phyloP scores from a whole-genome alignment of 2,888 invertebrate genomes.

The Lithophane socia region DNA sequence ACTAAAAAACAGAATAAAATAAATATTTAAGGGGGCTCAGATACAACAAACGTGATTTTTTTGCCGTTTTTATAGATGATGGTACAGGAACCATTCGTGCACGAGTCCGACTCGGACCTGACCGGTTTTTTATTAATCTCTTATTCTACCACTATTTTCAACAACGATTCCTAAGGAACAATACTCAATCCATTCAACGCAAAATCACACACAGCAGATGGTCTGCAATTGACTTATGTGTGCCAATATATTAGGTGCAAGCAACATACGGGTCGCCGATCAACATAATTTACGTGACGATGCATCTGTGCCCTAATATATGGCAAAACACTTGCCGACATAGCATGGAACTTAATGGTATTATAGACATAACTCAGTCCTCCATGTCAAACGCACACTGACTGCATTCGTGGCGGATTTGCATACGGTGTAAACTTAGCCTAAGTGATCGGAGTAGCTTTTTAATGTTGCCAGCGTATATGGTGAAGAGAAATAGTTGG shows the following conservation, averaged over 20 bases:
- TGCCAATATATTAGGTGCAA: slow-evolving; percentile 60
- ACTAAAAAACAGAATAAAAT: no score
- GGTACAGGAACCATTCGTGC: no score
- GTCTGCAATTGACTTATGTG: slow-evolving; percentile 57
- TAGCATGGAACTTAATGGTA: slow-evolving; percentile 68
- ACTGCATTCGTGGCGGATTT: slow-evolving; percentile 61
- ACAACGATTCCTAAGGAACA: not conserved
- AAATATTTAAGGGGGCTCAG: no score
- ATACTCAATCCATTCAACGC: slow-evolving; percentile 6
- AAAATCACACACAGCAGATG: slow-evolving; percentile 35
- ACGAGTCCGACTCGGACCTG: no score
- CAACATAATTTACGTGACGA: slow-evolving; percentile 63
- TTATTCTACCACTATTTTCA: not conserved
- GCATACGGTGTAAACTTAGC: slow-evolving; percentile 53
- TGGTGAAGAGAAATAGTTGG: slow-evolving; percentile 27
- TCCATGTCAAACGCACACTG: slow-evolving; percentile 73
- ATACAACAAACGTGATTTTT: no score
- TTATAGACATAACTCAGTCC: slow-evolving; percentile 75
- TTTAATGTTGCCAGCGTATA: slow-evolving; percentile 20
- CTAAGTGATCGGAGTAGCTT: slow-evolving; percentile 44
- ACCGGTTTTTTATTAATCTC: no score
- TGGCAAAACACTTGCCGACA: slow-evolving; percentile 70
- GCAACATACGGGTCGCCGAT: slow-evolving; percentile 59
- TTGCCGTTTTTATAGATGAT: no score
- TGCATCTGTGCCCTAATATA: slow-evolving; percentile 69